These are phyloP conservation scores for Todiramphus saurophagus DNA, from an alignment of 2,113 vertebrate species.

Conservation along the genomic window DNA sequence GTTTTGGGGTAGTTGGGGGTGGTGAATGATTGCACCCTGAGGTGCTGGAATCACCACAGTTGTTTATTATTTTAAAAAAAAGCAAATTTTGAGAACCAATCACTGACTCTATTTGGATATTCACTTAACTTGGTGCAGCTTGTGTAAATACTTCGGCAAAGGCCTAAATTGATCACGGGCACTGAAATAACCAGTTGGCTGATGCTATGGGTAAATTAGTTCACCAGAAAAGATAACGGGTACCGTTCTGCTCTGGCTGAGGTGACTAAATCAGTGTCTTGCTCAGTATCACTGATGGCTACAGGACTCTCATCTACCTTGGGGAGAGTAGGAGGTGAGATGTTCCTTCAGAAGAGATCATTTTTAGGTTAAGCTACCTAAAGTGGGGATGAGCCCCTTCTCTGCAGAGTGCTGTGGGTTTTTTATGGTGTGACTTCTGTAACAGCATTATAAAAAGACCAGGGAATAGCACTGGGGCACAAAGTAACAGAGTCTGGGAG, in stretches of 20 bases:
- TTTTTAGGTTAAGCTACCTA: not conserved
- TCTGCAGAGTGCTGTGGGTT: not conserved
- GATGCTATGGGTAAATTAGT: not conserved
- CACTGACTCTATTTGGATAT: not conserved
- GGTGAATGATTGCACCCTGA: not conserved
- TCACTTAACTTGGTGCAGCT: not conserved
- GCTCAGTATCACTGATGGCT: accelerated
- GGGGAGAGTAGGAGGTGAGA: not conserved
- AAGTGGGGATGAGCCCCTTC: not conserved
- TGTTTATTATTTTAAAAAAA: not conserved
- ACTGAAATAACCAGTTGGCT: not conserved
- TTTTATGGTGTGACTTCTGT: not conserved
- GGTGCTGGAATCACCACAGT: not conserved
- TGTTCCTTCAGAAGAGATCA: not conserved
- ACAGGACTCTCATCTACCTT: not conserved
- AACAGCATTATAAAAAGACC: not conserved
- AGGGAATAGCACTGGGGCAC: not conserved
- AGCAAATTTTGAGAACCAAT: not conserved
- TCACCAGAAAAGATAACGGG: not conserved
- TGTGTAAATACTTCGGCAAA: not conserved
- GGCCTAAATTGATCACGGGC: not conserved
- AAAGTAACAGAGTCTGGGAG: not conserved
- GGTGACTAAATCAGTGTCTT: not conserved
- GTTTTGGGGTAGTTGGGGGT: not conserved
- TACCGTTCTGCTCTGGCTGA: not conserved